Evolutionary conservation across 2,113 vertebrate genomes (phyloP).

Genomic region (Neogobius melanostomus): DNA sequence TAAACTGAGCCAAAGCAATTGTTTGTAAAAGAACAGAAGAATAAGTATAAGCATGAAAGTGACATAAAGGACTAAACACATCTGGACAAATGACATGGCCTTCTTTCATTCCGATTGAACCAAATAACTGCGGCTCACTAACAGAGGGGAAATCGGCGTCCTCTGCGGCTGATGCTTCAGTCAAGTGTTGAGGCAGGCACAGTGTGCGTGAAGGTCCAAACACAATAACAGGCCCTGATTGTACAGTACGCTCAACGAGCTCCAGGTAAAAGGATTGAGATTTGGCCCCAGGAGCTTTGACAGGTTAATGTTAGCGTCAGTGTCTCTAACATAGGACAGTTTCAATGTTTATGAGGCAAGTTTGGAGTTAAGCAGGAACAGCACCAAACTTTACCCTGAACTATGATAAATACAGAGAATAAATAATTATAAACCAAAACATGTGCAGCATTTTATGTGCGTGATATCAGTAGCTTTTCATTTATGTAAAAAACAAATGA

Average conservation of each 20-base stretch:
- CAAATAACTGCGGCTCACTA: neutral
- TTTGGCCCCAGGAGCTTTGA: constrained; percentile 48
- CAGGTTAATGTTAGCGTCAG: constrained; percentile 37
- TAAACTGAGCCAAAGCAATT: constrained; percentile 14
- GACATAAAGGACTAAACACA: neutral
- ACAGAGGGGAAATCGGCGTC: neutral
- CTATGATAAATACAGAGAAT: constrained; percentile 41
- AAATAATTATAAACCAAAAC: constrained; percentile 27
- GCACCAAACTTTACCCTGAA: constrained; percentile 61
- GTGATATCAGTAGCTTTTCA: constrained; percentile 61
- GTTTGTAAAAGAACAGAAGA: constrained; percentile 1
- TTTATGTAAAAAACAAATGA: constrained; percentile 39
- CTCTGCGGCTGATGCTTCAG: constrained; percentile 12
- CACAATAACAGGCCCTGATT: constrained; percentile 67
- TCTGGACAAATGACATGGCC: neutral
- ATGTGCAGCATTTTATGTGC: constrained; percentile 48
- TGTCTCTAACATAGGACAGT: constrained; percentile 14
- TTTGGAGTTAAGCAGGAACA: constrained; percentile 55
- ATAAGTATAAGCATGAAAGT: neutral
- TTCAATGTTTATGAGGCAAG: constrained; percentile 37
- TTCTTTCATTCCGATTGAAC: neutral
- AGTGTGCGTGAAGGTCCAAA: constrained; percentile 60
- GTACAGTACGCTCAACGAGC: constrained; percentile 66
- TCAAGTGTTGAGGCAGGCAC: constrained; percentile 63
- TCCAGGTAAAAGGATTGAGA: constrained; percentile 34